A percentile compares a stretch with the other conserved stretches of the same genome.
Conservation (phyloP, 1,140 invertebrate species). For the Ceratina japonica region DNA sequence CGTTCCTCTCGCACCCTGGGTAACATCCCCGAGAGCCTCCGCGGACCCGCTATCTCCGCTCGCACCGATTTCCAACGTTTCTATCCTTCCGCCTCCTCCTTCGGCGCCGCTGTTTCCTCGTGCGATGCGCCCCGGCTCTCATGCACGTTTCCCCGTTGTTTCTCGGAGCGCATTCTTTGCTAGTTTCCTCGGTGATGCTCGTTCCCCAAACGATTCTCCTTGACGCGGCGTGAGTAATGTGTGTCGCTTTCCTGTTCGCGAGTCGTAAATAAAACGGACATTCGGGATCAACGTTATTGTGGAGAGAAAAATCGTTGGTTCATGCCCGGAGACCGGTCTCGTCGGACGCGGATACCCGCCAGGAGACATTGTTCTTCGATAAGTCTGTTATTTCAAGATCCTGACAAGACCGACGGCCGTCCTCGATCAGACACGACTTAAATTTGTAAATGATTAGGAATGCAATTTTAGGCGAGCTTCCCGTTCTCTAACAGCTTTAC, state of each 20-base stretch:
- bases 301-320: not conserved
- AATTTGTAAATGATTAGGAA: not conserved
- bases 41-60: conserved; percentile 15
- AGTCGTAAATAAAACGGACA: conserved; percentile 30
- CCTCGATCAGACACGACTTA: too few relatives aligned
- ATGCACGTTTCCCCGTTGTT: not conserved
- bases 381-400: not conserved
- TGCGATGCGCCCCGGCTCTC: not conserved
- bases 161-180: conserved; percentile 2
- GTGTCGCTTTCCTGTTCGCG: conserved; percentile 32
- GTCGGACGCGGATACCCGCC: not conserved
- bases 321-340: not conserved
- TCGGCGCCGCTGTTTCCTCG: not conserved
- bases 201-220: not conserved
- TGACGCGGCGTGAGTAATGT: conserved; percentile 36
- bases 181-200: not conserved
- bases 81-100: not conserved
- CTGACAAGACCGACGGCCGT: too few relatives aligned
- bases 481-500: not conserved
- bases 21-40: not conserved
- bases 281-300: conserved; percentile 11
- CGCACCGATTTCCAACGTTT: conserved; percentile 21
- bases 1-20: conserved; percentile 4
- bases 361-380: not conserved
- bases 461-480: not conserved